Evolutionary conservation across 2,113 vertebrate genomes (phyloP), one percentile per base, ranked within the genome.

Genomic region (Lipotes vexillifer): DNA sequence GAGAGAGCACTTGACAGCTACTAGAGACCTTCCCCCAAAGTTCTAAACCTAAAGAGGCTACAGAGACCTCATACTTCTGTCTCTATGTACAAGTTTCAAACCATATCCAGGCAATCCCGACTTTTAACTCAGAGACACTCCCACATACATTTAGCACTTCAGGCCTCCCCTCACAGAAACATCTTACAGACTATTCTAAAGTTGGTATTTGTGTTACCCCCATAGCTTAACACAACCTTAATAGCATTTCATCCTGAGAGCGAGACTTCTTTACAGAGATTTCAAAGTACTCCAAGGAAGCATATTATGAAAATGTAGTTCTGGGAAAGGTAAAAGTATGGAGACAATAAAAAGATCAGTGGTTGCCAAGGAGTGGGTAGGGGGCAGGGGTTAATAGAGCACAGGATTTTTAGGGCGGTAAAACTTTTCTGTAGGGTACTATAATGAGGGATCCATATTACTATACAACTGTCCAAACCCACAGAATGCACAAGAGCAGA

Each of bases 221-320:
- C n/a, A 63, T 1, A 88, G 27, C 33, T 68, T 49, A 92, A 74
- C 49, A 38, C 46, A 88, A 33, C 38, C 80, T 82, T 31, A 63
- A 75, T 0, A 82, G 41, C 14, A 63, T 44, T 77, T 87, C 25
- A 83, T 77, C n/a, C 44, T 65, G 38, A 69, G 2, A 52, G n/a
- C 31, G 36, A 87, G 27, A 61, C 29, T 25, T 94, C 71, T 85
- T 52, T 68, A 75, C 27, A 66, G 1, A 55, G 41, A 71, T 72
- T 90, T 94, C 46, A 95, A 96, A 93, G 44, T 69, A 87, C 9
- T 55, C 55, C 41, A 89, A 63, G 69, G 38, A 68, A 92, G 80
- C 36, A 41, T 18, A 86, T 15, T 41, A 94, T 72, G 71, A 95
- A 96, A 86, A 69, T 69, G 10, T 46, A 82, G 82, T 68, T 81